Percentiles rank a stretch among this genome's conserved stretches.
Evolutionary conservation across 2,113 vertebrate species (phyloP).

Genomic region (Myotis yumanensis): DNA sequence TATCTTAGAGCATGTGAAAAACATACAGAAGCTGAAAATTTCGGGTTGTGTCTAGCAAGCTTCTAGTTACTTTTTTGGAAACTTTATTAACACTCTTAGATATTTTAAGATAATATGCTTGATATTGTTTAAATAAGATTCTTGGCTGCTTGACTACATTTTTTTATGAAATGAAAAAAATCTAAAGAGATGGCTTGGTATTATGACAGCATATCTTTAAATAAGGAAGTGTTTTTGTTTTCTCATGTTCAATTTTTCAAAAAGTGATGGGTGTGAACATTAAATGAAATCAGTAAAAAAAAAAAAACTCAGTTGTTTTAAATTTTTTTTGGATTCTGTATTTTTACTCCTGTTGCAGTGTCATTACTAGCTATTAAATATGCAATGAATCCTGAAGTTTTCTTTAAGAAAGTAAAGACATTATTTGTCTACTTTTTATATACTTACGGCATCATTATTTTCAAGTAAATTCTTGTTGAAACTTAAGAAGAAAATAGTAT

Average conservation of each 20-base stretch:
- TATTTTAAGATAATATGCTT: background rate
- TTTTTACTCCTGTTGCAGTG: background rate
- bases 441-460: background rate
- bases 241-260: background rate
- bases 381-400: background rate
- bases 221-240: slow-evolving; percentile 52
- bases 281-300: background rate
- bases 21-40: background rate
- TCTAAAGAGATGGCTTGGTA: background rate
- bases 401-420: background rate
- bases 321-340: background rate
- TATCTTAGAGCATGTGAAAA: slow-evolving; percentile 10
- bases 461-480: background rate
- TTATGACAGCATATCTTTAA: slow-evolving; percentile 42
- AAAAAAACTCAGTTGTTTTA: background rate
- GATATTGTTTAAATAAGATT: background rate
- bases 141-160: background rate
- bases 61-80: background rate
- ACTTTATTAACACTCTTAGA: background rate
- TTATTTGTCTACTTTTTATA: background rate
- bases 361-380: slow-evolving; percentile 13
- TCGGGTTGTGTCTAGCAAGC: background rate
- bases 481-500: background rate
- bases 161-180: background rate
- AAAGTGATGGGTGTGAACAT: background rate